Evolutionary conservation across 2,888 invertebrate genomes (phyloP), one percentile per base, ranked within the genome.

Genomic region (Alloplasta piceator): DNA sequence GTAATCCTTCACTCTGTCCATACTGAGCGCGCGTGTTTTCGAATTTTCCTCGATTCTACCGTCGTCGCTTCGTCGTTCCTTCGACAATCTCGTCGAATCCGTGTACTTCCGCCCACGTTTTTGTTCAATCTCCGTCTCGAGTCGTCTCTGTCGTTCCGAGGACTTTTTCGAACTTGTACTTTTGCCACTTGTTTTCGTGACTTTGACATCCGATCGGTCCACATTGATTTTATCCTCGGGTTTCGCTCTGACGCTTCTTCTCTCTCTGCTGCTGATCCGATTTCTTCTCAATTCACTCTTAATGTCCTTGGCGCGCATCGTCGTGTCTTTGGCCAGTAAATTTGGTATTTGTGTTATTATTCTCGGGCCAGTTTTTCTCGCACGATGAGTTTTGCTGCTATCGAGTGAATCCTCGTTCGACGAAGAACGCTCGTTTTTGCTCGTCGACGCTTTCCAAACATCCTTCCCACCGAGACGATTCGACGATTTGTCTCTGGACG

Each of bases 1-100:
- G 58, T 86, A 88, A 52, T 88, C 87, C 39, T 84, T 86, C 1
- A 89, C 86, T 16, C 87, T 82, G 39, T 90, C 87, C 86, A 87
- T 88, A 48, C 85, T 86, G 0, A 78, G 64, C 0, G 83, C 75
- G 50, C 81, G 82, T 9, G 80, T 79, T 60, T 26, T 38, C 0
- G 10, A 16, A 1, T 16, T 70, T 6, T 55, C 61, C 5, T 60
- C 16, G 6, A 50, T 70, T 26, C 26, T 63, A 79, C 55, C 12
- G 70, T 14, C 64, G 73, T 56, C 60, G 52, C 46, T 63, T 80
- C 67, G 48, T 67, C 78, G 39, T 50, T 82, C 75, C 48, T 82
- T 75, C 10, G 61, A 74, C 14, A 70, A 55, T 14, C 46, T 52
- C 14, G 70, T 60, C 0, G 66, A 43, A 3, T 72, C 78, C n/a